Base-by-base conservation (phyloP, 2,797 vertebrate species). In the Sebastes oblongus region DNA sequence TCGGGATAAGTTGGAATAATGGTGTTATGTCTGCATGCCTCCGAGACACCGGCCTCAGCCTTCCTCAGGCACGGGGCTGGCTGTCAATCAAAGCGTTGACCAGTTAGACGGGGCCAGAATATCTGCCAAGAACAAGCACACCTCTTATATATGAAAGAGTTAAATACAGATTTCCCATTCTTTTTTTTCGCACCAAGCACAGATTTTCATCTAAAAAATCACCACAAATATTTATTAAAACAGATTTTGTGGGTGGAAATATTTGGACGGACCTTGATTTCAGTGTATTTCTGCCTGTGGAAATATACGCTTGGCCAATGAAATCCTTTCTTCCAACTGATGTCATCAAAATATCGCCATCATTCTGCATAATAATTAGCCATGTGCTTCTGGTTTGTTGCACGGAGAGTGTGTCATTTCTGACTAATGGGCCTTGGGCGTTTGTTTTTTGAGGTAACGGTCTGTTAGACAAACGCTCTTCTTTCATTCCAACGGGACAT, bases 1-100 rank as follows among this genome's bases (percentile, higher is more conserved):
- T 81, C 77, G 84, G 93, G 90, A 91, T 87, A 92, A 88, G 89
- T 89, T 89, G 85, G 89, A 85, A 92, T 92, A 94, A 93, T 90
- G 89, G 88, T 71, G 80, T 85, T 86, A 91, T 69, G 88, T 86
- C 82, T 87, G 79, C 85, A 89, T 76, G 89, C 85, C 86, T 88
- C 84, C n/a, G 50, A 88, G 81, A 90, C 85, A 85, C 81, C 65
- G 77, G 82, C 68, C 70, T 66, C 13, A 87, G 86, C 72, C 72
- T 76, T 86, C 55, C 81, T 80, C 78, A 64, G 62, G 72, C 60
- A 56, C 25, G 5, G 56, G 55, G 18, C 56, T 59, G 55, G 20
- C 74, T 90, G 92, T 93, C 92, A 92, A 78, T 93, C 88, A 94
- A 86, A 89, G 16, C 14, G 68, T 55, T 9, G 59, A 69, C 78